Evolutionary conservation across 2,113 vertebrate species (phyloP).

Genomic region (Gallinago undulata): DNA sequence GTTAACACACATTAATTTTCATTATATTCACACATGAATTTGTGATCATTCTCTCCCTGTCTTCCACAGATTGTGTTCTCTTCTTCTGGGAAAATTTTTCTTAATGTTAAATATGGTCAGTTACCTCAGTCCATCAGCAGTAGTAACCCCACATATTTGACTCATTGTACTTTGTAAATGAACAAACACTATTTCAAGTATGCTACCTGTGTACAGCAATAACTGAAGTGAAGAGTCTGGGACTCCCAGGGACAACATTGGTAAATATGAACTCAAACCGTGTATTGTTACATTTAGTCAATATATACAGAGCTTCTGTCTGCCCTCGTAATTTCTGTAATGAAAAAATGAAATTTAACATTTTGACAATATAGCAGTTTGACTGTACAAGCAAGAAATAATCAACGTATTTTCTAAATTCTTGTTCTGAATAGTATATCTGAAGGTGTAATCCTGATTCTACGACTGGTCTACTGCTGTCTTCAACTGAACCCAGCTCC

Average conservation of each 20-base stretch:
- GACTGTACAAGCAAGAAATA: background rate
- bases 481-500: background rate
- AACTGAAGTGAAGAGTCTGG: conserved; percentile 96
- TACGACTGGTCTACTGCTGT: background rate
- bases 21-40: background rate
- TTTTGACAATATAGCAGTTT: background rate
- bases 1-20: background rate
- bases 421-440: background rate
- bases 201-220: conserved; percentile 96
- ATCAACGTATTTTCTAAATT: background rate
- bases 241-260: conserved; percentile 94
- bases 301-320: conserved; percentile 96
- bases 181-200: background rate
- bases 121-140: background rate
- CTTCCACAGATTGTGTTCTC: background rate
- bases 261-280: conserved; percentile 99
- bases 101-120: background rate
- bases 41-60: background rate
- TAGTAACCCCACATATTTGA: background rate
- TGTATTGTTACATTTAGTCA: conserved; percentile 96
- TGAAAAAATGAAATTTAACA: conserved; percentile 22
- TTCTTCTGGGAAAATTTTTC: background rate
- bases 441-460: background rate
- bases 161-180: background rate
- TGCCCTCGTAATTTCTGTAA: conserved; percentile 95